These are phyloP conservation scores for Pseudochirops cupreus DNA, from an alignment of 2,797 vertebrate genomes.

Conservation along the genomic window DNA sequence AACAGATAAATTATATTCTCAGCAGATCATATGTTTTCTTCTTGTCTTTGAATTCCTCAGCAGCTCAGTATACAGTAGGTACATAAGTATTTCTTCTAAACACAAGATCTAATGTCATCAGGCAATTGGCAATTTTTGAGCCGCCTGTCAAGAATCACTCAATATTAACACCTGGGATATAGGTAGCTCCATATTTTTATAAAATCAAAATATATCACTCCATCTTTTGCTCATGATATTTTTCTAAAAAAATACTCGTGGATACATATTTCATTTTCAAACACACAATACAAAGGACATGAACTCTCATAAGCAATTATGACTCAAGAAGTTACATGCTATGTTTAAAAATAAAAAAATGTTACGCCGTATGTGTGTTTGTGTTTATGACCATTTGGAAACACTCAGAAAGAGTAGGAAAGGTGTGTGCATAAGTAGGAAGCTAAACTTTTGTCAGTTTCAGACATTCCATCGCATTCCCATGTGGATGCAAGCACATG, in stretches of 20 bases:
- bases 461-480: not conserved
- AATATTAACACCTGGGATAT: rapidly evolving
- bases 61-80: not conserved
- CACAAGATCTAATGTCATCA: too few relatives aligned
- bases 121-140: not conserved
- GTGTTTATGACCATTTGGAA: not conserved
- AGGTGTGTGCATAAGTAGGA: not conserved
- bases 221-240: not conserved
- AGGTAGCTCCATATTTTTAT: not conserved
- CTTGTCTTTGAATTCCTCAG: not conserved
- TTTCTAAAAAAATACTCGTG: not conserved
- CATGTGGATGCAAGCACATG: rapidly evolving
- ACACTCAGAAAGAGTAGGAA: not conserved
- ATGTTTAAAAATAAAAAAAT: not conserved
- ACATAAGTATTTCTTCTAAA: not conserved
- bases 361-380: rapidly evolving
- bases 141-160: rapidly evolving
- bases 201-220: not conserved
- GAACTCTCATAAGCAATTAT: not conserved
- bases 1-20: not conserved
- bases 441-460: not conserved
- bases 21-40: not conserved
- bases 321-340: not conserved
- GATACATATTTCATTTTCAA: not conserved
- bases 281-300: not conserved